Base-by-base conservation (phyloP, 2,797 vertebrate species). In the Mycteria americana region DNA sequence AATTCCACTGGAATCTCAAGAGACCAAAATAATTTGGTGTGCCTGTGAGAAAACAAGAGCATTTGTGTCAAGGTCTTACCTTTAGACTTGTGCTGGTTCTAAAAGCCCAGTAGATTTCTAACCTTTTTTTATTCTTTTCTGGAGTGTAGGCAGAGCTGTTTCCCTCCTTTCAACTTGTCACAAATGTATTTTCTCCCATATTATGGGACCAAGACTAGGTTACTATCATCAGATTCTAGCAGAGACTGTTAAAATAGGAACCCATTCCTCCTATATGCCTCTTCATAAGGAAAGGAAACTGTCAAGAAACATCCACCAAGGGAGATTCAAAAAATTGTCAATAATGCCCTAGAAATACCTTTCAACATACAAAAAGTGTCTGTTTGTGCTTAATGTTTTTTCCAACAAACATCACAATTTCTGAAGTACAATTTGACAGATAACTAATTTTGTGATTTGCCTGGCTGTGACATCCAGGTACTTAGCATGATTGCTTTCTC, bases 271-370 rank as follows among this genome's bases (percentile, higher is more conserved):
- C 46, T 28, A 4, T 17, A 54, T 41, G 5, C 5, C 8, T 10
- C 31, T 56, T 87, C 35, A 43, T 53, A 23, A 39, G 5, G 8
- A 39, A 87, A 21, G 23, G 17, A 70, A 75, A 85, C 39, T 11
- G 39, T 53, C 28, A 72, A 43, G 14, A 27, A 67, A 41, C 0
- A 0, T 9, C 28, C 30, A 21, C 3, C 3, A 2, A 2, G 4
- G 18, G 18, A 79, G 10, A 17, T 64, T 39, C 4, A 83, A 87
- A 86, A 39, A n/a, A 9, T 7, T 45, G 11, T n/a, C 23, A 78
- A 35, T 31, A 24, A 46, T 7, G 21, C 39, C 54, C 56, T 25
- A 35, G 9, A 95, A 85, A 79, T 23, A 56, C 23, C 35, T 87
- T 91, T 76, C 51, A 72, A 54, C 7, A 6, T 18, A 10, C 13